phyloP scores from a whole-genome alignment of 2,888 invertebrate species.

The Drosophila lutescens region DNA sequence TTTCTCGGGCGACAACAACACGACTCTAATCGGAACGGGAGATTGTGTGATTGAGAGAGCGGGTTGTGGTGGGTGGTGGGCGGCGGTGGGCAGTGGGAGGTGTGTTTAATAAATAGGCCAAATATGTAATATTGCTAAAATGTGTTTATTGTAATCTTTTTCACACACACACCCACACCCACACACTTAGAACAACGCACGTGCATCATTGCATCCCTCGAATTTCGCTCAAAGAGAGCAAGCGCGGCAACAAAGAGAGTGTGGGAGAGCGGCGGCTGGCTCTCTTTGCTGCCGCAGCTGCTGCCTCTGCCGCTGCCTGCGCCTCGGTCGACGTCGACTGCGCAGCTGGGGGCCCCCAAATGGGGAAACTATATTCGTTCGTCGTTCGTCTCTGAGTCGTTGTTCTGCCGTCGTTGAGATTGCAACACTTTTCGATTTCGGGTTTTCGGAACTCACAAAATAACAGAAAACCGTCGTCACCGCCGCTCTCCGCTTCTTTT shows the following conservation, averaged over 20 bases:
- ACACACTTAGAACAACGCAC: conserved; percentile 48
- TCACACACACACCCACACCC: conserved; percentile 35
- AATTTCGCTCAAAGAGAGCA: conserved; percentile 29
- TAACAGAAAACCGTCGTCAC: conserved; percentile 22
- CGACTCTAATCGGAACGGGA: conserved; percentile 29
- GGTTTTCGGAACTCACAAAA: conserved; percentile 17
- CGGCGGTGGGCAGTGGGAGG: conserved; percentile 13
- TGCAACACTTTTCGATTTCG: conserved; percentile 73
- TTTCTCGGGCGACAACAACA: conserved; percentile 7
- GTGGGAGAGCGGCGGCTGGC: background rate
- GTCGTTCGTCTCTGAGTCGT: conserved; percentile 75
- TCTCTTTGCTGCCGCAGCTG: conserved; percentile 4
- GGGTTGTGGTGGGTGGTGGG: conserved; percentile 1
- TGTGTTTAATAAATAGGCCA: conserved; percentile 72
- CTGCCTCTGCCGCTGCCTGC: background rate
- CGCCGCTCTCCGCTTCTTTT: conserved; percentile 41
- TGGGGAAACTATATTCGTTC: conserved; percentile 57
- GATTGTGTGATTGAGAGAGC: conserved; percentile 2
- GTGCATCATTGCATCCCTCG: conserved; percentile 71
- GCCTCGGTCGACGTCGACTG: conserved; percentile 21
- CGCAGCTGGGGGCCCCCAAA: conserved; percentile 66
- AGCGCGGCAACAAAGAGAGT: conserved; percentile 10
- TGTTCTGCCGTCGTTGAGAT: conserved; percentile 81
- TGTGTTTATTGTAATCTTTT: conserved; percentile 77
- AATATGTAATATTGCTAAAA: conserved; percentile 77